Conservation (phyloP, 2,113 vertebrate genomes). For the Rattus norvegicus region GRCr8 NC_086020.1:51038001-51038500, state of each 20-base stretch:
- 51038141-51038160: neutral
- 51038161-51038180: neutral
- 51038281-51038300: neutral
- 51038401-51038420: neutral
- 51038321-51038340: too few species aligned
- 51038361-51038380: slow-evolving; percentile 3
- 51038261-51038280: neutral
- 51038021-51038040: neutral
- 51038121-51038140: neutral
- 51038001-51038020: neutral
- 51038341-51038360: neutral
- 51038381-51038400: neutral
- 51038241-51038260: neutral
- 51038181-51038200: neutral
- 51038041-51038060: neutral
- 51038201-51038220: neutral
- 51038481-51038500: neutral
- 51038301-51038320: neutral
- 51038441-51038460: neutral
- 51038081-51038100: neutral
- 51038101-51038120: neutral
- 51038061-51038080: neutral
- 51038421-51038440: neutral
- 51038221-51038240: neutral
- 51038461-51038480: neutral